phyloP scores from a whole-genome alignment of 37 sponge, comb jelly and placozoan genomes.

The Geodia barretti region DNA sequence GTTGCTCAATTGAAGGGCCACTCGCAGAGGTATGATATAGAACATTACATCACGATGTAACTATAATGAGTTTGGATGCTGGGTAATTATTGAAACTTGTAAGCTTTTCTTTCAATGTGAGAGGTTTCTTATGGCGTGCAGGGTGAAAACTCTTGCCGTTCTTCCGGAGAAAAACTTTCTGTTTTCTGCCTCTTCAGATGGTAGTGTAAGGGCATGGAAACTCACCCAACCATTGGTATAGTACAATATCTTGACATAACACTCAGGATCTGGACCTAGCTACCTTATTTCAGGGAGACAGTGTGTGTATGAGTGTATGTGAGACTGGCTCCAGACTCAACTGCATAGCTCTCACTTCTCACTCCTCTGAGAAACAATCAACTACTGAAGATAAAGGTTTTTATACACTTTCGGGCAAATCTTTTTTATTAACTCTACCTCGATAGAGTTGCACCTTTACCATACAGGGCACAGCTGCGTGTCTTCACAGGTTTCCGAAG shows the following conservation, averaged over 20 bases:
- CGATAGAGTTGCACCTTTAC: too few relatives aligned
- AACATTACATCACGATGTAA: not conserved
- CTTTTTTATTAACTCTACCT: too few relatives aligned
- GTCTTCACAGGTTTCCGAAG: too few relatives aligned
- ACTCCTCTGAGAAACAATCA: not conserved
- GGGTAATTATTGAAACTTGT: too few relatives aligned
- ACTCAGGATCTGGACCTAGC: too few relatives aligned
- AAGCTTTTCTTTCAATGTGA: too few relatives aligned
- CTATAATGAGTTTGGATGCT: too few relatives aligned
- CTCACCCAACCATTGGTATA: constrained; percentile 30
- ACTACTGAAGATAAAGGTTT: too few relatives aligned
- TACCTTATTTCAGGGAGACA: not conserved
- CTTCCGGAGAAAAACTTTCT: constrained; percentile 30
- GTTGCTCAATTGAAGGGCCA: constrained; percentile 52
- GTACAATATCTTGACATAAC: not conserved
- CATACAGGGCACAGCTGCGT: too few relatives aligned
- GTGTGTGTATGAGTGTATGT: constrained; percentile 26
- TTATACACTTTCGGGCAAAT: too few relatives aligned
- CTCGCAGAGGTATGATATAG: constrained; percentile 42
- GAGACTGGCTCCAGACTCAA: constrained; percentile 41
- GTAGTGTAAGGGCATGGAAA: constrained; percentile 55
- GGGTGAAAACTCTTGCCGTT: constrained; percentile 58
- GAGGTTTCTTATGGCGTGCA: not conserved
- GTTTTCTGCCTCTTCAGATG: constrained; percentile 79
- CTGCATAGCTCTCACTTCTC: constrained; percentile 29